Evolutionary conservation across 2,797 vertebrate species (phyloP), one percentile per base, ranked within the genome.

Genomic region (Peromyscus aztecus): DNA sequence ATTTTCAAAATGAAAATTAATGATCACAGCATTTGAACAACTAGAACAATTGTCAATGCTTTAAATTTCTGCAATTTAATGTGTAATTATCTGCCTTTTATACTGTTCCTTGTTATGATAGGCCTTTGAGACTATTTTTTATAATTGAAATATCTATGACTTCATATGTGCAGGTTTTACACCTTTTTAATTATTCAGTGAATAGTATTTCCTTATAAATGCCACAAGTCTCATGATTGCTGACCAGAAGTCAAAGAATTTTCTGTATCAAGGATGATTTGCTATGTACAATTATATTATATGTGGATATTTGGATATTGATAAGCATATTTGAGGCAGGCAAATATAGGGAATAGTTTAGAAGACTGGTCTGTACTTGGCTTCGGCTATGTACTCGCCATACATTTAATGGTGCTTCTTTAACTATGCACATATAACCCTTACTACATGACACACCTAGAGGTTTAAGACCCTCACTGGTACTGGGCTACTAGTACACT

Each of bases 61-160:
- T 24, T 89, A 96, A 96, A 89, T 94, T 71, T 91, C 34, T 91
- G 52, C 24, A 34, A 84, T 90, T 71, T 95, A 89, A 94, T 90
- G 83, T 94, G 27, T 83, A 83, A 92, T 84, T 83, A 34, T 94
- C 31, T 89, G 40, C 71, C 78, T 69, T 90, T 95, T 69, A 59
- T 80, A 75, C 46, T 75, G 4, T 46, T 82, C 77, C 13, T 86
- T 63, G 80, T 61, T 94, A 85, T 73, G 13, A 71, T 61, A 80
- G 6, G 57, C 43, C 57, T 96, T 89, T 78, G 61, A 90, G 81
- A 93, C 94, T 13, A 6, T 69, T 52, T 65, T 94, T 91, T 49
- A 34, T n/a, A 90, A 49, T 1, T 83, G 52, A 94, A 96, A 92
- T 90, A 81, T 52, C 71, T 94, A 61, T 55, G 1, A 55, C n/a